These are phyloP conservation scores for Hesperophylax magnus DNA, from an alignment of 1,140 invertebrate species.

Conservation along the genomic window DNA sequence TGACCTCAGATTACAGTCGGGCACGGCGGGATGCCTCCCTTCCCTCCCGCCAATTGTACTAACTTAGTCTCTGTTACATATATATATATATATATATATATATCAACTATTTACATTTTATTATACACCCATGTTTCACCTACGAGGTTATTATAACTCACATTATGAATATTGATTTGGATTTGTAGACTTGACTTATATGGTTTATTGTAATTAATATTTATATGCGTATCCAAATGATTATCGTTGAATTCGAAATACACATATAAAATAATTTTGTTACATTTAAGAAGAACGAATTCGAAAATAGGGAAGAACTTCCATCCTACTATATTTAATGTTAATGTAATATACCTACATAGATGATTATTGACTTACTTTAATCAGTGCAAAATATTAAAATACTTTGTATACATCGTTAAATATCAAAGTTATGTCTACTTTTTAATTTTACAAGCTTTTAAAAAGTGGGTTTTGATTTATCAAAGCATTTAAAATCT, in stretches of 20 bases:
- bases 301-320: conserved; percentile 7
- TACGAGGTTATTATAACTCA: conserved; percentile 8
- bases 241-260: conserved; percentile 4
- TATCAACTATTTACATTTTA: conserved; percentile 32
- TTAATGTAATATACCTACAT: conserved; percentile 35
- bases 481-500: too few relatives aligned
- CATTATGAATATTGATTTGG: conserved; percentile 15
- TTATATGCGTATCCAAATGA: conserved; percentile 35
- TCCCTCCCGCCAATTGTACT: background rate
- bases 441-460: background rate
- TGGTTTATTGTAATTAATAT: conserved; percentile 18
- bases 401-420: conserved; percentile 22
- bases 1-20: background rate
- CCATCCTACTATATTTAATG: conserved; percentile 14
- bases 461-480: too few relatives aligned
- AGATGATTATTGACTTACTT: conserved; percentile 15
- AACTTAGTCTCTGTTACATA: background rate
- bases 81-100: too few relatives aligned
- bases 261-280: conserved; percentile 17
- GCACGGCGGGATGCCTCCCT: conserved; percentile 1
- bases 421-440: conserved; percentile 13
- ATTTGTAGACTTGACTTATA: conserved; percentile 3
- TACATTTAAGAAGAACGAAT: conserved; percentile 1
- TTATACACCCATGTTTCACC: background rate
- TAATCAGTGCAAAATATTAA: conserved; percentile 10